Conservation (phyloP, 2,113 vertebrate species). For the Zootoca vivipara region DNA sequence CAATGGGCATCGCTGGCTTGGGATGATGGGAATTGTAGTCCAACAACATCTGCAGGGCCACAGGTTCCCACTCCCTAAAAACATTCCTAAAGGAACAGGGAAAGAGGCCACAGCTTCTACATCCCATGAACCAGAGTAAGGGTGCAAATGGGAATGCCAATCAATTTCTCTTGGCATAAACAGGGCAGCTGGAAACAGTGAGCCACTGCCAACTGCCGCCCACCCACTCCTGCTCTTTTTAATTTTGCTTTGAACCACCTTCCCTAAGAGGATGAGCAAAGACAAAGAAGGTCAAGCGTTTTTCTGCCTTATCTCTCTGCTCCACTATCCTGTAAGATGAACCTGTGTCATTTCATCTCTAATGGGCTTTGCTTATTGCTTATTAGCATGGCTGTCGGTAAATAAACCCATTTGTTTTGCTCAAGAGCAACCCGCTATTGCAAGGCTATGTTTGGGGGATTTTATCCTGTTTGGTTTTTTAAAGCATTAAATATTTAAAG, state of each 20-base stretch:
- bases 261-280: background rate
- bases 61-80: too few species aligned
- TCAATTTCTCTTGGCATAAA: slow-evolving; percentile 43
- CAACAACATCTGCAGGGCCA: too few species aligned
- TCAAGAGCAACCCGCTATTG: background rate
- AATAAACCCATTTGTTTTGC: slow-evolving; percentile 24
- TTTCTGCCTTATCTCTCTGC: background rate
- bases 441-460: slow-evolving; percentile 37
- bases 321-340: background rate
- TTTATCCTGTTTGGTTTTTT: slow-evolving; percentile 43
- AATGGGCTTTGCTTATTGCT: slow-evolving; percentile 28
- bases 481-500: slow-evolving; percentile 53
- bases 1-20: too few species aligned
- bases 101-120: too few species aligned
- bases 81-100: too few species aligned
- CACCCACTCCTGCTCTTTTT: background rate
- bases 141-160: slow-evolving; percentile 40
- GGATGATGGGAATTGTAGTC: too few species aligned
- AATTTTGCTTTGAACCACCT: slow-evolving; percentile 2
- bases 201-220: slow-evolving; percentile 22
- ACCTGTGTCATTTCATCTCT: background rate
- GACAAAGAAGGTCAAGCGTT: background rate
- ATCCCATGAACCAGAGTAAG: slow-evolving; percentile 22
- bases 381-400: background rate
- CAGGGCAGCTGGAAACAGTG: slow-evolving; percentile 34